Base-by-base conservation (phyloP, 2,888 invertebrate genomes). In the Pheosia gnoma region DNA sequence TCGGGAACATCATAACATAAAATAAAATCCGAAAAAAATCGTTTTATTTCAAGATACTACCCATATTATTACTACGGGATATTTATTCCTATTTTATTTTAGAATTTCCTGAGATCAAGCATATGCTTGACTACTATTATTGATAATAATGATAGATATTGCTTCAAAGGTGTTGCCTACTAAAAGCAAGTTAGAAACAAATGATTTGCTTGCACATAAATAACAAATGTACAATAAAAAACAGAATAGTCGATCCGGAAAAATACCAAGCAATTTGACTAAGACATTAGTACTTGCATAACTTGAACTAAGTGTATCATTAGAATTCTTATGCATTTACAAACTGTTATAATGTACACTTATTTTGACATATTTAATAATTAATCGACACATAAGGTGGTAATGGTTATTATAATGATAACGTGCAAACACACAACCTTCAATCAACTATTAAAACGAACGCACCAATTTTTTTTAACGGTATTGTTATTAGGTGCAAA, bases 261-360 rank as follows among this genome's bases (percentile, higher is more conserved):
- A 47, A 47, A 47, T 11, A 58, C 51, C 51, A 7, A 25, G 51
- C 5, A 51, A 51, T 25, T 51, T 51, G 7, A 25, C 3, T 9
- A 61, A 57, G 65, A 54, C 59, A 47, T 65, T 68, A 68, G 64
- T 10, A 56, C 11, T 61, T 49, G 58, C 57, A 65, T 67, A 65
- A 66, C 62, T 59, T 70, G 54, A 68, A 62, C 59, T 61, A 58
- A 70, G 66, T 65, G 63, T 56, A 67, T 57, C 60, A 63, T 60
- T 63, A 59, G 61, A 59, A 61, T 63, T 49, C 63, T 67, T 71
- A 70, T 66, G 54, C 65, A 67, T 68, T 41, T n/a, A 41, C 36
- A 10, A n/a, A 39, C 56, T 41, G 25, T 41, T 56, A 25, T 41
- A 56, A 49, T 58, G 61, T 51, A 61, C 51, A 55, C 52, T 53